Evolutionary conservation across 1,140 invertebrate genomes (phyloP), one percentile per base, ranked within the genome.

Genomic region (Drosophila bocki): DNA sequence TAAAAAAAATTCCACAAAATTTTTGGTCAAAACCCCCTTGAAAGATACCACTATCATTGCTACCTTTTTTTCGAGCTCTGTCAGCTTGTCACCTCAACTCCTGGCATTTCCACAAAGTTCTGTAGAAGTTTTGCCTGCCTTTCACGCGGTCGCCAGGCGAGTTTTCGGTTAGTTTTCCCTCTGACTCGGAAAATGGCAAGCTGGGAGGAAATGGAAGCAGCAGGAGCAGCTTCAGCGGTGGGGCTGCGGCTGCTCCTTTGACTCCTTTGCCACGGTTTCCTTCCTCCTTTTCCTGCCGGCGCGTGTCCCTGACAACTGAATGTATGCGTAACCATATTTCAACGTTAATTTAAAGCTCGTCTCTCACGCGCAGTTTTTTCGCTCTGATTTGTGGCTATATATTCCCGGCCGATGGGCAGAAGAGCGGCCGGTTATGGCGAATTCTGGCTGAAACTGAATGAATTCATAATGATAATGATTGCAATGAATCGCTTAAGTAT

Each of bases 311-410:
- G 71, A 75, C 71, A 75, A 48, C 71, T 75, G 50, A 17, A 75
- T 75, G 58, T 75, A 75, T 75, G 70, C 59, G 29, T 54, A 62
- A 62, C 41, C 71, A 75, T 75, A 75, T 75, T 75, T 75, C 70
- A 75, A 42, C 71, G 58, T 75, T 75, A 75, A 75, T 76, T 76
- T 75, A 58, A 75, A 76, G 48, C 58, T 50, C 53, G 61, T 69
- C 41, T 70, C 51, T 71, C 65, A 57, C 26, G 68, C 32, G 67
- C 68, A 60, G 35, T 60, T 72, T 44, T 17, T 60, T 17, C 47
- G 5, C 53, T 48, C 67, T 59, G 69, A 71, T 58, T 72, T 72
- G 68, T 71, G 68, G 65, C 35, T 33, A 26, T 39, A 61, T 56
- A 57, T 26, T 57, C 35, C 35, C 44, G 37, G 42, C 19, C 26